phyloP scores from a whole-genome alignment of 2,113 vertebrate species.

The Spheniscus mendiculus region DNA sequence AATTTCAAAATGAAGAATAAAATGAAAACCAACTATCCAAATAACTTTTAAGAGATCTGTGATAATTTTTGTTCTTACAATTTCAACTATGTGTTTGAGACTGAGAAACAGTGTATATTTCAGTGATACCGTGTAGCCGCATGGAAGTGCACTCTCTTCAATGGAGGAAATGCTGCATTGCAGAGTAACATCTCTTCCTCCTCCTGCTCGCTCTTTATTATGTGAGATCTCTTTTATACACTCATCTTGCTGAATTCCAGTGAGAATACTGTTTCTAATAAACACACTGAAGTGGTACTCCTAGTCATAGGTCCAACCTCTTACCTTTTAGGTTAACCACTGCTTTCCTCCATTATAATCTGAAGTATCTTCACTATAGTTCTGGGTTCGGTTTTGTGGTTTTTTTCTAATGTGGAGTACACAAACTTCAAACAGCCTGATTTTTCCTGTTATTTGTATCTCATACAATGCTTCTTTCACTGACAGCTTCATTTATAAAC shows the following conservation, averaged over 20 bases:
- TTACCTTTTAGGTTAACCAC: background rate
- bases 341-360: background rate
- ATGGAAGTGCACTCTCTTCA: background rate
- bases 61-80: background rate
- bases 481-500: background rate
- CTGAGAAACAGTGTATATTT: background rate
- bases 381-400: background rate
- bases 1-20: background rate
- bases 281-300: background rate
- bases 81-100: background rate
- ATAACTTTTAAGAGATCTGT: background rate
- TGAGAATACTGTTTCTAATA: background rate
- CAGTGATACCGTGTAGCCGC: no score
- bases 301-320: background rate
- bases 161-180: background rate
- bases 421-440: background rate
- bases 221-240: background rate
- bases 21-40: background rate
- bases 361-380: background rate
- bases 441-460: background rate
- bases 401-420: background rate
- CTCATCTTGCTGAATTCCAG: background rate
- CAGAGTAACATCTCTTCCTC: background rate
- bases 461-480: background rate
- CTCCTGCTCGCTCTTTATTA: background rate